phyloP scores from a whole-genome alignment of 23 tunicate genomes.

The Phallusia fumigata region DNA sequence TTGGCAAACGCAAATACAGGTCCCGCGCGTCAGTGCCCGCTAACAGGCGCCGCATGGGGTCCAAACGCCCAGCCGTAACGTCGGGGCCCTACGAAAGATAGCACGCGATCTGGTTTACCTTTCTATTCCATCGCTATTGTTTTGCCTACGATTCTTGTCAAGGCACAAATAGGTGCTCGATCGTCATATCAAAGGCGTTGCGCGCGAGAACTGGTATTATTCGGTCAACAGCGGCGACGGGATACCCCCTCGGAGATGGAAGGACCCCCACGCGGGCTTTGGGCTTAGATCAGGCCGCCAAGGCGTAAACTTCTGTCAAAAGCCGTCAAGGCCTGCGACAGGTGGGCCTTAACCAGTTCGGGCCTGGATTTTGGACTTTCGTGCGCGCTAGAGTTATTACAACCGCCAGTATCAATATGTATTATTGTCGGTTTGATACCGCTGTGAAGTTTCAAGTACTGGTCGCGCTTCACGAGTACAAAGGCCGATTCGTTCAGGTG shows the following conservation, averaged over 20 bases:
- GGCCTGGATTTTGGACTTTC: not conserved
- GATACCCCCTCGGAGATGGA: constrained; percentile 2
- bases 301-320: constrained; percentile 9
- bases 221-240: not conserved
- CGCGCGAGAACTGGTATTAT: not conserved
- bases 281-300: constrained; percentile 2
- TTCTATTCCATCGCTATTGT: not conserved
- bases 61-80: not conserved
- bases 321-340: not conserved
- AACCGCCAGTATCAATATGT: no score
- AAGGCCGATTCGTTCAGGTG: no score
- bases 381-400: not conserved
- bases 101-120: constrained; percentile 5
- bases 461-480: no score
- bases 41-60: not conserved
- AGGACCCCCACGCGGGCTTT: not conserved
- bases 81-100: not conserved
- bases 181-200: not conserved
- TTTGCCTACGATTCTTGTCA: not conserved
- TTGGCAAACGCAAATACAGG: constrained; percentile 5
- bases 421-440: no score
- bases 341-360: no score
- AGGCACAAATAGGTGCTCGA: not conserved
- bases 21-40: not conserved
- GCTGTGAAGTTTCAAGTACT: no score